These are phyloP conservation scores for Eledona agricola DNA, from an alignment of 2,888 invertebrate species.

Conservation along the genomic window DNA sequence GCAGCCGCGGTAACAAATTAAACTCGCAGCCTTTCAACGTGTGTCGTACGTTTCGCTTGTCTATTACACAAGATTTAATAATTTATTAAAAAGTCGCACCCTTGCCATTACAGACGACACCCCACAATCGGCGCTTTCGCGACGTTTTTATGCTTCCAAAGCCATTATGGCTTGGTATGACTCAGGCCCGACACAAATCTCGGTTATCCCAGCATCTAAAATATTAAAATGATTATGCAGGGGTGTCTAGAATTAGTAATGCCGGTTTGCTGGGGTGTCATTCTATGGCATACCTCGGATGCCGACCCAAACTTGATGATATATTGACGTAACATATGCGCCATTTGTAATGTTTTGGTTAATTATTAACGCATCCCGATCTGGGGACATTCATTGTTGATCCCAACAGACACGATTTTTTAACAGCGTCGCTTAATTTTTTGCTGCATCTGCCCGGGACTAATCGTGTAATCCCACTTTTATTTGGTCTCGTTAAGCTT, in stretches of 20 bases:
- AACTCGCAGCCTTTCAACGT: constrained; percentile 37
- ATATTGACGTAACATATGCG: constrained; percentile 47
- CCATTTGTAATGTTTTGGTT: constrained; percentile 51
- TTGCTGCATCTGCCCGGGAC: no score
- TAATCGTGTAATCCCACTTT: constrained; percentile 44
- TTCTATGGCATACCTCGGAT: constrained; percentile 30
- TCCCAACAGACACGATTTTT: no score
- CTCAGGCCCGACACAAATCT: constrained; percentile 36
- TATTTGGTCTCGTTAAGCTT: constrained; percentile 49
- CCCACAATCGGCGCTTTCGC: constrained; percentile 20
- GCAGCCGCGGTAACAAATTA: constrained; percentile 46
- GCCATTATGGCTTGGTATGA: constrained; percentile 31
- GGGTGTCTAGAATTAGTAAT: constrained; percentile 31
- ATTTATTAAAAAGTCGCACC: constrained; percentile 21
- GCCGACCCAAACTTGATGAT: constrained; percentile 34
- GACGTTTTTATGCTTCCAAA: constrained; percentile 28
- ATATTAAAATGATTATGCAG: constrained; percentile 37
- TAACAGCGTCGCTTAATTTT: no score
- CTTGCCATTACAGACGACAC: constrained; percentile 6
- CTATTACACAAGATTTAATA: constrained; percentile 27
- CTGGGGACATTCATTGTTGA: constrained; percentile 36
- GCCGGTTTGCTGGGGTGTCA: constrained; percentile 38
- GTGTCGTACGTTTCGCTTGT: constrained; percentile 12
- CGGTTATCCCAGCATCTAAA: constrained; percentile 34
- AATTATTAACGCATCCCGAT: constrained; percentile 43